phyloP scores from a whole-genome alignment of 1,140 invertebrate species.

The Halictus rubicundus region DNA sequence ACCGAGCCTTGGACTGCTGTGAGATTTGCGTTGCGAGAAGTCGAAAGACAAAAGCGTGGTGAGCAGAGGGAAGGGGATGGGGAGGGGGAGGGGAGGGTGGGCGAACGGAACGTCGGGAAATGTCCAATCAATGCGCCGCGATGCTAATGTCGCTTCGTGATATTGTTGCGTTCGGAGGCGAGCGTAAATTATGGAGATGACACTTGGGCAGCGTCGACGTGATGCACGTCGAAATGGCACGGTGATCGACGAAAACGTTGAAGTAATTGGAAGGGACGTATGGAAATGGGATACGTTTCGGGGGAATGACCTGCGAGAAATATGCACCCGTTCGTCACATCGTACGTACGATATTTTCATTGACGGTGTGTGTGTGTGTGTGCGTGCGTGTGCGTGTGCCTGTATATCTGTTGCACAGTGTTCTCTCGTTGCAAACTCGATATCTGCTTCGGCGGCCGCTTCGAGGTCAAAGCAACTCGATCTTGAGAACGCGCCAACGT shows the following conservation, averaged over 20 bases:
- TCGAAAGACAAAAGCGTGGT: background rate
- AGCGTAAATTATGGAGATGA: constrained; percentile 38
- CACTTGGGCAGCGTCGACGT: constrained; percentile 22
- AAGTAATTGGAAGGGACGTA: constrained; percentile 28
- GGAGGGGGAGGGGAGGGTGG: too few species aligned
- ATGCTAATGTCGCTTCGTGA: constrained; percentile 19
- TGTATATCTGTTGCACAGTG: background rate
- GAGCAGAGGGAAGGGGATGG: too few species aligned
- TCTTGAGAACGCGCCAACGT: background rate
- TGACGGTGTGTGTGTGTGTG: background rate
- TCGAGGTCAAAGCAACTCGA: too few species aligned
- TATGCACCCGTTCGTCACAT: constrained; percentile 50
- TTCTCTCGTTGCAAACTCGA: background rate
- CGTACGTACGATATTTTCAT: background rate
- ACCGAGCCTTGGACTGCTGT: too few species aligned
- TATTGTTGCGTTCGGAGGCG: constrained; percentile 37
- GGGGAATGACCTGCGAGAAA: constrained; percentile 19
- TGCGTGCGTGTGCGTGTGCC: too few species aligned
- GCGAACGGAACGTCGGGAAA: constrained; percentile 10
- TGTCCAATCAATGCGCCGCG: constrained; percentile 26
- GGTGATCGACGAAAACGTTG: background rate
- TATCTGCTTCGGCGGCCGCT: background rate
- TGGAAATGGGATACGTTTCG: constrained; percentile 27
- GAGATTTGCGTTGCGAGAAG: background rate
- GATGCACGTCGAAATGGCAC: background rate